phyloP scores from a whole-genome alignment of 2,888 invertebrate genomes.

The Drosophila cognata region DNA sequence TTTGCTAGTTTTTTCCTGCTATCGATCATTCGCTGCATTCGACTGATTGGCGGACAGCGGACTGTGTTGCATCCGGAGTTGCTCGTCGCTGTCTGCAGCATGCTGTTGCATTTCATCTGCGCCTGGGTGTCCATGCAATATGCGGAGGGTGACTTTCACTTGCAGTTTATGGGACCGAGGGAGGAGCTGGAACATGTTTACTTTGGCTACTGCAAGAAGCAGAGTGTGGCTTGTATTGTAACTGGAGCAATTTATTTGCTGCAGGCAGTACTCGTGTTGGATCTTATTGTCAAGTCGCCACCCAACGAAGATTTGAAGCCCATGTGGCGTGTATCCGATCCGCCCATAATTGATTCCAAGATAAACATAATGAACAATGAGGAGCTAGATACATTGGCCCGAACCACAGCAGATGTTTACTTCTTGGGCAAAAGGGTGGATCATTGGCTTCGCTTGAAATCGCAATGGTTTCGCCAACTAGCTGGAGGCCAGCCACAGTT shows the following conservation, averaged over 20 bases:
- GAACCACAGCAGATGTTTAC: constrained; percentile 30
- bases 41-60: constrained; percentile 38
- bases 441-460: constrained; percentile 35
- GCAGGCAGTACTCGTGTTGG: constrained; percentile 38
- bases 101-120: constrained; percentile 44
- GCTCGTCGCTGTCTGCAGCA: constrained; percentile 33
- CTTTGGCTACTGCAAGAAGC: constrained; percentile 57
- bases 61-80: constrained; percentile 52
- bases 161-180: constrained; percentile 63
- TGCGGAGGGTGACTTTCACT: constrained; percentile 71
- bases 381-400: constrained; percentile 30
- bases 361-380: constrained; percentile 11
- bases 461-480: constrained; percentile 33
- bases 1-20: constrained; percentile 62
- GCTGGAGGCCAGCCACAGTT: constrained; percentile 31
- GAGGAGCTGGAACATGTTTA: constrained; percentile 59
- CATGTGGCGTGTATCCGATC: constrained; percentile 3
- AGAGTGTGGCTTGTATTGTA: constrained; percentile 50
- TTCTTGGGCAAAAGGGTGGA: constrained; percentile 33
- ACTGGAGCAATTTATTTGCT: constrained; percentile 51
- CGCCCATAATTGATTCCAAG: constrained; percentile 15
- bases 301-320: constrained; percentile 16
- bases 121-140: constrained; percentile 56
- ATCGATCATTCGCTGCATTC: constrained; percentile 37
- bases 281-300: constrained; percentile 31